These are phyloP conservation scores for Chamaetylas fuelleborni DNA, from an alignment of 2,113 vertebrate species.

Conservation along the genomic window DNA sequence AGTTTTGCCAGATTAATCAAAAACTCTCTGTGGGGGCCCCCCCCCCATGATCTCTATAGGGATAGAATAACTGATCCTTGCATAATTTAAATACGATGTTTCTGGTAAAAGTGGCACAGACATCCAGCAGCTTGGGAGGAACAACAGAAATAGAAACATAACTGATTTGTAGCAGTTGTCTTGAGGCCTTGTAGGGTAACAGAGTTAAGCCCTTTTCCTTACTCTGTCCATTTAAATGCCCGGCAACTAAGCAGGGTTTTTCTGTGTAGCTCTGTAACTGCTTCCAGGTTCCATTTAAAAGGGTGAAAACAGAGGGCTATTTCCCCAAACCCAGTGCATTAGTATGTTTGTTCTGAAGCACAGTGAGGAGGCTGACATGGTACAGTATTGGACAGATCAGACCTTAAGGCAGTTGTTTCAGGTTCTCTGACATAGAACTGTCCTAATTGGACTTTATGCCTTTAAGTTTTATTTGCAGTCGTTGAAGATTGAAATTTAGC, in stretches of 20 bases:
- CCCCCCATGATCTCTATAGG: not conserved
- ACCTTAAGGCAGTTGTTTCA: not conserved
- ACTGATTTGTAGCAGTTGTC: slow-evolving; percentile 16
- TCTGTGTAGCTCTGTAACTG: not conserved
- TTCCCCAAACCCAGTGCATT: not conserved
- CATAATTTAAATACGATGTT: not conserved
- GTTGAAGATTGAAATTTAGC: not conserved
- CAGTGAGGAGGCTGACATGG: accelerated
- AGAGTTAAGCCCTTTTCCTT: slow-evolving; percentile 49
- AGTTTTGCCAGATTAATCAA: not conserved
- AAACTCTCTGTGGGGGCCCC: not conserved
- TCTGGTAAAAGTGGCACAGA: not conserved
- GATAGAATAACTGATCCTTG: not conserved
- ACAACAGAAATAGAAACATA: slow-evolving; percentile 53
- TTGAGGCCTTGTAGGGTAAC: slow-evolving; percentile 63
- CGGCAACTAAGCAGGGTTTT: slow-evolving; percentile 47
- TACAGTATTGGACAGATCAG: not conserved
- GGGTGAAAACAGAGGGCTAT: not conserved
- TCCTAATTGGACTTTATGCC: not conserved
- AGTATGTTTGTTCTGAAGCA: not conserved
- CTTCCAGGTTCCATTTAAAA: not conserved
- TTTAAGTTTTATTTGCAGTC: not conserved
- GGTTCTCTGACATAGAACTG: accelerated
- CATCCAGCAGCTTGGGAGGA: slow-evolving; percentile 31
- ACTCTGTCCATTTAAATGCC: slow-evolving; percentile 19